Conservation (phyloP, 2,888 invertebrate genomes). For the Pseudeuparius sepicola region DNA sequence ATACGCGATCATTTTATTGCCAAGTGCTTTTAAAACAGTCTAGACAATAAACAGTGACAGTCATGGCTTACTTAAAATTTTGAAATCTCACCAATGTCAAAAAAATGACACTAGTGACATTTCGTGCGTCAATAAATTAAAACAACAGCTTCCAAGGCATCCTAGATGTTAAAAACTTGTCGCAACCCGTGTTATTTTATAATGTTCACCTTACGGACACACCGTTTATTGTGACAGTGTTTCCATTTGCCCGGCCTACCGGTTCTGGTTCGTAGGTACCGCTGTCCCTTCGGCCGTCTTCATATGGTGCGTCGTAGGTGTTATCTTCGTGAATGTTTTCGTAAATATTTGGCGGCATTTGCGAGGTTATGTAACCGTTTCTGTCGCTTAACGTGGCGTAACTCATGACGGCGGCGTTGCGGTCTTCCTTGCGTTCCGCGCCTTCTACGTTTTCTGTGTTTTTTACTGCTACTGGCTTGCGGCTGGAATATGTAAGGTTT, state of each 20-base stretch:
- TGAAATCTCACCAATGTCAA: no score
- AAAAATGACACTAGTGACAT: no score
- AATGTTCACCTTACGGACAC: constrained; percentile 77
- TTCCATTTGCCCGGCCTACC: constrained; percentile 41
- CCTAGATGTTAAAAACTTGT: no score
- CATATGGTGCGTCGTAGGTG: constrained; percentile 68
- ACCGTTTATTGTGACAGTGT: constrained; percentile 78
- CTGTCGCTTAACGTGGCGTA: constrained; percentile 73
- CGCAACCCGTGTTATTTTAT: no score
- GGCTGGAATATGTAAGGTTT: constrained; percentile 44
- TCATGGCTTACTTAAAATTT: no score
- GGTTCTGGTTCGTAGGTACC: constrained; percentile 59
- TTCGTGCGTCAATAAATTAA: no score
- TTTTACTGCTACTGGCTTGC: constrained; percentile 77
- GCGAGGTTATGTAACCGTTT: constrained; percentile 39
- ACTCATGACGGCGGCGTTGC: constrained; percentile 81
- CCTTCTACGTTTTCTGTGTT: constrained; percentile 83
- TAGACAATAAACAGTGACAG: no score
- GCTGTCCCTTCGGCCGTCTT: constrained; percentile 49
- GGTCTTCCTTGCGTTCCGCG: constrained; percentile 76
- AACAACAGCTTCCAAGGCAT: no score
- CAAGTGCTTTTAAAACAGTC: no score
- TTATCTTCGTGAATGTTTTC: constrained; percentile 58
- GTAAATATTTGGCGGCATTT: constrained; percentile 39
- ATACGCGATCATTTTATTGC: no score